Conservation (phyloP, 1,140 invertebrate genomes). For the Pomacea maculata region DNA sequence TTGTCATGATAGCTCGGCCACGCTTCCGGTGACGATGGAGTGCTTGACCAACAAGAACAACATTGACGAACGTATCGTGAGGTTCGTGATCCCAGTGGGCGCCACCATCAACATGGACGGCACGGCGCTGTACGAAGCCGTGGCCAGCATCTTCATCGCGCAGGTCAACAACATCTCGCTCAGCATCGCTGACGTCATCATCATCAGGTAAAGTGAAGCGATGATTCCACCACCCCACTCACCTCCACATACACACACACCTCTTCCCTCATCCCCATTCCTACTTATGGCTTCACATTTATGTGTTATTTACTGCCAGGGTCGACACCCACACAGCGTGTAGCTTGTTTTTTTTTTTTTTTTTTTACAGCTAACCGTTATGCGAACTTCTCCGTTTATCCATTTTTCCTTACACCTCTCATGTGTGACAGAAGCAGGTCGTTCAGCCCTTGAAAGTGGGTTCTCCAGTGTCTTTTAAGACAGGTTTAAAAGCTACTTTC, state of each 20-base stretch:
- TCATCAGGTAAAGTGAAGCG: constrained; percentile 78
- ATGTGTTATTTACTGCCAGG: no score
- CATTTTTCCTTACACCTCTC: no score
- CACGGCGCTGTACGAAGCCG: constrained; percentile 94
- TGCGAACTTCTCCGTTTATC: no score
- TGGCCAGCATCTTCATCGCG: constrained; percentile 93
- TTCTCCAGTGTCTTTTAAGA: no score
- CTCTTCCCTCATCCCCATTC: not conserved
- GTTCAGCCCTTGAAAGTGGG: no score
- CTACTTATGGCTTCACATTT: not conserved
- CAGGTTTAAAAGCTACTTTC: no score
- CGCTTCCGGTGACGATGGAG: constrained; percentile 76
- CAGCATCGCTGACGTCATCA: constrained; percentile 82
- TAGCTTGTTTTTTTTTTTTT: no score
- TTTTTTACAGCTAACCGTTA: no score
- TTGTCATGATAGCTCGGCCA: constrained; percentile 62
- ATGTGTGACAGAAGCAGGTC: no score
- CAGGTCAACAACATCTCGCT: constrained; percentile 82
- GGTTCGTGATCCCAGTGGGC: constrained; percentile 67
- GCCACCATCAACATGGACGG: constrained; percentile 93
- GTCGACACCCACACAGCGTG: no score
- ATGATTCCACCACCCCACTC: not conserved
- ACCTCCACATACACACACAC: not conserved
- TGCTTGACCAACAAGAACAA: constrained; percentile 89
- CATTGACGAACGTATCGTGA: constrained; percentile 77